phyloP scores from a whole-genome alignment of 2,888 invertebrate genomes.

The Aromia moschata region DNA sequence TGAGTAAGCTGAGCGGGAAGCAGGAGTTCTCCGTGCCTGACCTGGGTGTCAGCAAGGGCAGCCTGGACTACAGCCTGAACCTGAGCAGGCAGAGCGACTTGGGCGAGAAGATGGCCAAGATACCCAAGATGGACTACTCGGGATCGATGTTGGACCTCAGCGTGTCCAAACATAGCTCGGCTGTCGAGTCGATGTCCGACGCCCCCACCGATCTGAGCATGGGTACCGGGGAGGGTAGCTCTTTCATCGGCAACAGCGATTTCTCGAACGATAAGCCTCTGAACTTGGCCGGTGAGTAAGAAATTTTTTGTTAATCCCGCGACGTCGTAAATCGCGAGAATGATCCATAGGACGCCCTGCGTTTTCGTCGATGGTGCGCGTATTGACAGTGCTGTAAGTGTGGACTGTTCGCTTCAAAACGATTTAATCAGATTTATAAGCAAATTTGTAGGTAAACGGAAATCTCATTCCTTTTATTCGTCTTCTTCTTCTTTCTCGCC shows the following conservation, averaged over 20 bases:
- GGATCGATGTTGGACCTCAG: conserved; percentile 65
- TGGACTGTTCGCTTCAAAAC: no score
- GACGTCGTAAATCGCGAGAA: no score
- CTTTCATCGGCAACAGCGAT: conserved; percentile 23
- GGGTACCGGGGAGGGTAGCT: conserved; percentile 26
- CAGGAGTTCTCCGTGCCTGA: conserved; percentile 60
- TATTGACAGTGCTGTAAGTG: no score
- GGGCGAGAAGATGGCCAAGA: conserved; percentile 67
- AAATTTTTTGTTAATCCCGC: no score
- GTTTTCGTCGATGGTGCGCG: no score
- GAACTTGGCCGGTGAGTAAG: conserved; percentile 40
- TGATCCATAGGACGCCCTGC: no score
- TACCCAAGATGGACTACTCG: conserved; percentile 67
- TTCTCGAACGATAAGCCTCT: conserved; percentile 41
- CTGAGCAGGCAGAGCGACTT: conserved; percentile 48
- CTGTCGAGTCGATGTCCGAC: conserved; percentile 43
- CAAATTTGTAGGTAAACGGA: no score
- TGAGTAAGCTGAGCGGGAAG: conserved; percentile 43
- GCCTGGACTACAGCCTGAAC: conserved; percentile 54
- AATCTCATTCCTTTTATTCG: no score
- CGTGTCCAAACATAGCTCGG: conserved; percentile 55
- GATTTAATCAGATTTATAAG: no score
- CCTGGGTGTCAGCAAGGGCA: conserved; percentile 62
- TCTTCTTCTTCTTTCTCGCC: no score
- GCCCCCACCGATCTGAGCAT: conserved; percentile 50